Evolutionary conservation across 2,888 invertebrate genomes (phyloP).

Genomic region (Acanthosoma haemorrhoidale): DNA sequence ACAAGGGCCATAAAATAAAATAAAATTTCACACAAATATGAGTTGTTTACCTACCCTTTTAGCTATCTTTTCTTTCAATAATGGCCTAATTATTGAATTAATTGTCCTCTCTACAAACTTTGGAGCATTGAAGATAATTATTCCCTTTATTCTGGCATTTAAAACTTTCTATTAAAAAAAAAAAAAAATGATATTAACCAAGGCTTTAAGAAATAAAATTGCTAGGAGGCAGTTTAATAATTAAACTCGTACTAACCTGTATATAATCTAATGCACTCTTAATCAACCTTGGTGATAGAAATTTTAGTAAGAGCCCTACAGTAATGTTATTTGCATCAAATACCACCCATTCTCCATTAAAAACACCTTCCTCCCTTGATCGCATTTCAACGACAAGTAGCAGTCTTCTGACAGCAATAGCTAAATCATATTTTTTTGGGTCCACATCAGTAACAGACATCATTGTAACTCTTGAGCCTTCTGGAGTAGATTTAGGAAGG

Average conservation of each 20-base stretch:
- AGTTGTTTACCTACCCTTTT: slow-evolving; percentile 57
- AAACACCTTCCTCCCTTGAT: slow-evolving; percentile 23
- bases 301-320: background rate
- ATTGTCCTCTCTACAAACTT: slow-evolving; percentile 75
- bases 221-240: background rate
- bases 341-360: slow-evolving; percentile 31
- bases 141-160: slow-evolving; percentile 77
- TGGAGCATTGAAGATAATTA: slow-evolving; percentile 75
- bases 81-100: slow-evolving; percentile 69
- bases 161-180: slow-evolving; percentile 60
- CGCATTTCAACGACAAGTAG: slow-evolving; percentile 26
- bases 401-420: slow-evolving; percentile 25
- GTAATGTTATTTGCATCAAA: slow-evolving; percentile 28
- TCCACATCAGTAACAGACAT: slow-evolving; percentile 25
- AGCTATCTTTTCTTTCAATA: slow-evolving; percentile 77
- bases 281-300: slow-evolving; percentile 1
- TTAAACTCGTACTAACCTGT: slow-evolving; percentile 13
- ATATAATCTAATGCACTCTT: slow-evolving; percentile 17
- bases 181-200: background rate
- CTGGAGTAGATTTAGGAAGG: slow-evolving; percentile 34
- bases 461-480: slow-evolving; percentile 34
- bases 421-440: slow-evolving; percentile 12
- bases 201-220: background rate
- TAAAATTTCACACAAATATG: background rate
- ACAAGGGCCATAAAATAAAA: no score